Conservation (phyloP, 2,113 vertebrate species). For the Nycticebus coucang region DNA sequence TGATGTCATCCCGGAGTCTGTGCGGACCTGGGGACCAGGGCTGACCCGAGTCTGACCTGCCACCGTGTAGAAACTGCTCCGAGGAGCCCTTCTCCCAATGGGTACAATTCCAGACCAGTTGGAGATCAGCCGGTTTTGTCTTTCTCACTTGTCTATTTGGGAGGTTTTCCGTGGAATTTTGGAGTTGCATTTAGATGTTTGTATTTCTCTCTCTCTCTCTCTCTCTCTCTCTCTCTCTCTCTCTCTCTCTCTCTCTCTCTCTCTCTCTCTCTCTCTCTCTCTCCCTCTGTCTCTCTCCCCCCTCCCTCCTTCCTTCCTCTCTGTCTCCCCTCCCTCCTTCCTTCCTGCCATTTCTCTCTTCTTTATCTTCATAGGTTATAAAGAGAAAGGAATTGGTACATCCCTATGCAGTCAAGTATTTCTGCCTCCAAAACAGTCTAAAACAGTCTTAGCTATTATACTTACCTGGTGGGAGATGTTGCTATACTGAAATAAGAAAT, state of each 20-base stretch:
- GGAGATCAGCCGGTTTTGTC: not conserved
- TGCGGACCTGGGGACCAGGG: fast-evolving
- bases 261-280: no score
- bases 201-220: not conserved
- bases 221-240: no score
- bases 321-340: no score
- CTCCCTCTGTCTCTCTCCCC: not conserved
- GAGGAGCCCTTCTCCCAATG: not conserved
- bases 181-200: not conserved
- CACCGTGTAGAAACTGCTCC: fast-evolving
- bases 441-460: not conserved
- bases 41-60: not conserved
- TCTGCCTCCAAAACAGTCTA: not conserved
- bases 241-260: no score
- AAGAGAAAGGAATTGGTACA: not conserved
- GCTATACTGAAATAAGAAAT: not conserved
- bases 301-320: no score
- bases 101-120: not conserved
- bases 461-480: not conserved
- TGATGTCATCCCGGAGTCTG: not conserved
- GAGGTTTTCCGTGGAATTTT: not conserved
- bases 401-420: not conserved
- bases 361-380: not conserved
- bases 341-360: no score
- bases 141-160: not conserved